Base-by-base conservation (phyloP, 2,888 invertebrate species). In the Lasioglossum calceatum region DNA sequence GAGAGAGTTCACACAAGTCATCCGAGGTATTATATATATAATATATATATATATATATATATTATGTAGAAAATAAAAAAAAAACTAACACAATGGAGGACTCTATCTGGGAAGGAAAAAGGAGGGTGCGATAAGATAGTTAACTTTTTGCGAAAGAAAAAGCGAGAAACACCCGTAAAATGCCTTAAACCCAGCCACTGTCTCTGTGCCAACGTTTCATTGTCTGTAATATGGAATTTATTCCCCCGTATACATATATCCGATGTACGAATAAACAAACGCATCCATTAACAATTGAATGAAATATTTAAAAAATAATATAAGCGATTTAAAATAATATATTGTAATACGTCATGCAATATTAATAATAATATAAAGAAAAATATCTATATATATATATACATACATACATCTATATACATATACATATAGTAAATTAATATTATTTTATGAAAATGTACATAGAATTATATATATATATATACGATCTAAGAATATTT, bases 131-230 rank as follows among this genome's bases (percentile, higher is more conserved):
- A 91, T 91, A 86, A 93, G 91, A 92, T 92, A 91, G 92, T 91
- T 89, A 12, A 44, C 3, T 44, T 44, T 44, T 44, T 44, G 44
- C 10, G 12, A 44, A 44, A 14, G 3, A 44, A 10, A 44, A 44
- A 12, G 44, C 44, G 44, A 44, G 2, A 42, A 93, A 92, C 93
- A 92, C 92, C 93, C 93, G 44, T 92, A 92, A 94, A 93, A 94
- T 95, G 95, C 95, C 95, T 95, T 95, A 94, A 44, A 92, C 87
- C 93, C 94, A 94, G 93, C 93, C 92, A 93, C 93, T 94, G 93
- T 93, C 94, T 94, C 93, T 94, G 94, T 94, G 94, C 94, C 94
- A 94, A 93, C 93, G 92, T 93, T 44, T 92, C 92, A 92, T 91
- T 93, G 89, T 92, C 89, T 90, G 77, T 86, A 88, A 89, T 86